Percentiles rank a stretch among this genome's conserved stretches.
These are phyloP conservation scores for Callospermophilus lateralis DNA, from an alignment of 2,113 vertebrate species.

Conservation along the genomic window DNA sequence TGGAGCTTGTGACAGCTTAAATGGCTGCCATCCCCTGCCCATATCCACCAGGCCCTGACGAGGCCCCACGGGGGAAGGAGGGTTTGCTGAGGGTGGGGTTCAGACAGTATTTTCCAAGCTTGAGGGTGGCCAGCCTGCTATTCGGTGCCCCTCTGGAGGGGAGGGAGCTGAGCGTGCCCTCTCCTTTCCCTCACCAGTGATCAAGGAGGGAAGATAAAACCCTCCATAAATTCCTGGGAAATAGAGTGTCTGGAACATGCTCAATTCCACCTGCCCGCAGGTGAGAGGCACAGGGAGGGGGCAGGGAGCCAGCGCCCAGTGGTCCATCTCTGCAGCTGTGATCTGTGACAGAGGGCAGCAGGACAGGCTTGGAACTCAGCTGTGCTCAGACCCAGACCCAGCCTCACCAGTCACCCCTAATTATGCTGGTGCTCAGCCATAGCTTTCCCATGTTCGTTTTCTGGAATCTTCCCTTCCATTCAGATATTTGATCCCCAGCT, in stretches of 20 bases:
- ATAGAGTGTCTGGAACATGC: conserved; percentile 40
- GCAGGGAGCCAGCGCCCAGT: background rate
- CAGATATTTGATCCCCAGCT: background rate
- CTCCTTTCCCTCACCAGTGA: conserved; percentile 69
- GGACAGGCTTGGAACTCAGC: background rate
- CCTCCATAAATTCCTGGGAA: conserved; percentile 74
- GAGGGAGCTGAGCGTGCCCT: conserved; percentile 70
- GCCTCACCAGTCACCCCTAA: background rate
- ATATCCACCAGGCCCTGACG: conserved; percentile 80
- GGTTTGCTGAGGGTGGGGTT: conserved; percentile 82
- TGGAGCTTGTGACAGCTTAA: conserved; percentile 89
- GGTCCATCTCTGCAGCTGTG: background rate
- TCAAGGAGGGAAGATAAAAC: conserved; percentile 74
- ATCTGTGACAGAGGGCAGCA: background rate
- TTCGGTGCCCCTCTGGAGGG: conserved; percentile 64
- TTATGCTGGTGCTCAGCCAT: background rate
- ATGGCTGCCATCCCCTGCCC: conserved; percentile 86
- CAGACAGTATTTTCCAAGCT: conserved; percentile 71
- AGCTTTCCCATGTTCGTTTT: background rate
- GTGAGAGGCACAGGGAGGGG: background rate
- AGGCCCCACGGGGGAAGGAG: conserved; percentile 78
- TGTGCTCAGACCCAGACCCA: background rate
- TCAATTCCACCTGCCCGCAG: conserved; percentile 70
- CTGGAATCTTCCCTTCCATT: background rate
- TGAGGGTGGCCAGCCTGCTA: conserved; percentile 57